Percentiles rank a stretch among this genome's conserved stretches.
phyloP scores from a whole-genome alignment of 2,797 vertebrate genomes.

The Enteromius mattozi region DNA sequence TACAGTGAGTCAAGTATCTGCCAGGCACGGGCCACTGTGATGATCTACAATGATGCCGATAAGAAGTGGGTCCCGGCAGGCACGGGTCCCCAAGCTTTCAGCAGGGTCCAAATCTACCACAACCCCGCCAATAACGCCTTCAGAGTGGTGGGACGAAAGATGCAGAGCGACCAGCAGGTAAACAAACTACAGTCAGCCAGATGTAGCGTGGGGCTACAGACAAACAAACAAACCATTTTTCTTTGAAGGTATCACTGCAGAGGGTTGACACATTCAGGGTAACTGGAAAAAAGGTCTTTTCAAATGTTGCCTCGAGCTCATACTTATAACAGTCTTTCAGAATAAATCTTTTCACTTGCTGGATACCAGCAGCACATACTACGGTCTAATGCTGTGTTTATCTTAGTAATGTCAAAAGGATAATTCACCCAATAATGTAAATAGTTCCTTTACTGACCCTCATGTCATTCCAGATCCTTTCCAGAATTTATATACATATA shows the following conservation, averaged over 20 bases:
- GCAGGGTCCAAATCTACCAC: conserved; percentile 93
- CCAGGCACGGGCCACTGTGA: conserved; percentile 90
- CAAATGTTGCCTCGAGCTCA: background rate
- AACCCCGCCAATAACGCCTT: conserved; percentile 85
- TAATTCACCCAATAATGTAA: background rate
- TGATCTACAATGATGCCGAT: conserved; percentile 89
- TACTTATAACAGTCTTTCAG: background rate
- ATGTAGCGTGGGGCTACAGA: background rate
- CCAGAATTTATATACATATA: background rate
- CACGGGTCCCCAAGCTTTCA: conserved; percentile 82
- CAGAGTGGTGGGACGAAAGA: conserved; percentile 90
- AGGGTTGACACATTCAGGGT: background rate
- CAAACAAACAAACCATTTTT: conserved; percentile 11
- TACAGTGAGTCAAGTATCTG: conserved; percentile 88
- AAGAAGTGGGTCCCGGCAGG: conserved; percentile 92
- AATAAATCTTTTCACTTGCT: background rate
- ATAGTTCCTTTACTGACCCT: background rate
- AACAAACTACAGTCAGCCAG: background rate
- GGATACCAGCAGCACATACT: background rate
- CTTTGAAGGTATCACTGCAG: background rate
- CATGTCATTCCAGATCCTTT: background rate
- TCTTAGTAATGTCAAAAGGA: background rate
- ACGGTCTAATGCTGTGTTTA: background rate
- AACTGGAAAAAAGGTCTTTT: background rate
- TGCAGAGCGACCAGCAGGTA: conserved; percentile 93